Conservation (phyloP, 2,113 vertebrate genomes). For the Okapia johnstoni region DNA sequence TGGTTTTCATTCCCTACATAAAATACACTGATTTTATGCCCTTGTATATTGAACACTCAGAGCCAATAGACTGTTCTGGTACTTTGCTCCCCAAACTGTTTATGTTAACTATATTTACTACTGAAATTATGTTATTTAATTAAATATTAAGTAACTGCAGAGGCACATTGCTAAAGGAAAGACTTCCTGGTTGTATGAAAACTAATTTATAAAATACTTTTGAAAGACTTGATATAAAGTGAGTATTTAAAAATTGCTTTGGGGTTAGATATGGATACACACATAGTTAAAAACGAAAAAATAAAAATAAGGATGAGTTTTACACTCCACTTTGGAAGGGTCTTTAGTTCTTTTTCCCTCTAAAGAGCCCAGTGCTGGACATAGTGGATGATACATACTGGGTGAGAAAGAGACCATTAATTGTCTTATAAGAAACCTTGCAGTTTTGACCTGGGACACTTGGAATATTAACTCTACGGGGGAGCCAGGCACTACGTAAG, state of each 20-base stretch:
- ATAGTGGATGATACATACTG: background rate
- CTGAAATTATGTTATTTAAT: background rate
- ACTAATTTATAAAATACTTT: background rate
- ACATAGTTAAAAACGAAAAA: slow-evolving; percentile 12
- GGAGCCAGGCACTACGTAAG: background rate
- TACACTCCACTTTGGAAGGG: background rate
- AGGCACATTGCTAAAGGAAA: slow-evolving; percentile 15
- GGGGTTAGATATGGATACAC: background rate
- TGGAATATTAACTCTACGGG: background rate
- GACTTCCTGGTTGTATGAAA: background rate
- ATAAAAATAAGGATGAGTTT: background rate
- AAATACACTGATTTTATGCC: background rate
- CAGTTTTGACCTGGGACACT: background rate
- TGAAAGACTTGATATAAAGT: background rate
- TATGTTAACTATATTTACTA: slow-evolving; percentile 27
- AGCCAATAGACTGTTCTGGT: background rate
- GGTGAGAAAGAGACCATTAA: background rate
- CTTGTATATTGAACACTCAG: background rate
- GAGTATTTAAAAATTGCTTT: slow-evolving; percentile 33
- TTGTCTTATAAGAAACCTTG: background rate
- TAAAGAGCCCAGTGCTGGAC: background rate
- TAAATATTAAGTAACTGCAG: background rate
- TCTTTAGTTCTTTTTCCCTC: background rate
- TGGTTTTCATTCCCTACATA: background rate
- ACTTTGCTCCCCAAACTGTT: background rate